A percentile compares a stretch with the other conserved stretches of the same genome.
Evolutionary conservation across 2,888 invertebrate species (phyloP).

Genomic region (Cotesia congregata): DNA sequence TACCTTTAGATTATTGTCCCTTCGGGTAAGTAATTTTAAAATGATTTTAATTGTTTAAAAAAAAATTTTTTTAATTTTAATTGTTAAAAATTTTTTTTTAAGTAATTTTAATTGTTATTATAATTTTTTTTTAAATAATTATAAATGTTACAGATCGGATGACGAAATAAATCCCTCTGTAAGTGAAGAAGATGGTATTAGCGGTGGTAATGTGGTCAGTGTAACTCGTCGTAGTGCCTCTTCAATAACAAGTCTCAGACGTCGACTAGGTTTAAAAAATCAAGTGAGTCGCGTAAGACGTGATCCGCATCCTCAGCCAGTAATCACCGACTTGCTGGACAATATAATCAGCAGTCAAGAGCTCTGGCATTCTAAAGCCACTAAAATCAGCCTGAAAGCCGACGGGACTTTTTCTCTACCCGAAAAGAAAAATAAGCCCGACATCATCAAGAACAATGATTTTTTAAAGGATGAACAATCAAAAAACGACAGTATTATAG

Average conservation of each 20-base stretch:
- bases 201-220: slow-evolving; percentile 54
- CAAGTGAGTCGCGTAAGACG: slow-evolving; percentile 54
- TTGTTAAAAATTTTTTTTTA: too few species aligned
- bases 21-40: slow-evolving; percentile 59
- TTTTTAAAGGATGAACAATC: slow-evolving; percentile 16
- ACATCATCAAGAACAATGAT: slow-evolving; percentile 55
- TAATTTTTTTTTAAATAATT: not conserved
- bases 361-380: slow-evolving; percentile 77
- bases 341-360: slow-evolving; percentile 81
- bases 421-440: slow-evolving; percentile 49
- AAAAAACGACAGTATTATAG: slow-evolving; percentile 14
- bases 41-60: not conserved
- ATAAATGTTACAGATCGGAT: slow-evolving; percentile 54
- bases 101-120: too few species aligned
- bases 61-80: too few species aligned
- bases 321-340: slow-evolving; percentile 75
- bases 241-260: slow-evolving; percentile 57
- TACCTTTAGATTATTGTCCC: slow-evolving; percentile 77
- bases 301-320: slow-evolving; percentile 33
- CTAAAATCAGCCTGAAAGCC: slow-evolving; percentile 74
- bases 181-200: slow-evolving; percentile 44
- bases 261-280: slow-evolving; percentile 61
- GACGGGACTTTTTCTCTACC: slow-evolving; percentile 75
- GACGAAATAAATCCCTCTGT: slow-evolving; percentile 44
- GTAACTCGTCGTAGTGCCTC: slow-evolving; percentile 54